These are phyloP conservation scores for Malthinus seriepunctatus DNA, from an alignment of 2,888 invertebrate genomes.

Conservation along the genomic window DNA sequence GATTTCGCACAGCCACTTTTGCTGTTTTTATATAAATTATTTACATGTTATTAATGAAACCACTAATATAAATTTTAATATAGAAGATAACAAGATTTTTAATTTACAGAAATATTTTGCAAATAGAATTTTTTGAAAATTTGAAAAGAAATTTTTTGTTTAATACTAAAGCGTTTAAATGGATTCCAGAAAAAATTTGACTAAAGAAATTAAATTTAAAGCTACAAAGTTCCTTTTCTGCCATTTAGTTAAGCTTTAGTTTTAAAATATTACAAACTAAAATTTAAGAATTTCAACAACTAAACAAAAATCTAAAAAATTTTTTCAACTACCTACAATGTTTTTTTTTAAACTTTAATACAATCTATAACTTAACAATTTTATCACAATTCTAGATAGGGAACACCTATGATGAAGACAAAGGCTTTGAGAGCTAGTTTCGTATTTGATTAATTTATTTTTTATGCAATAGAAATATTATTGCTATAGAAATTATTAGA, in stretches of 20 bases:
- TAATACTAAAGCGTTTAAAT: constrained; percentile 8
- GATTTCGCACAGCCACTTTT: too few species aligned
- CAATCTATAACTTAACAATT: constrained; percentile 14
- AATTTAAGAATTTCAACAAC: constrained; percentile 1
- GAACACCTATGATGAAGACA: background rate
- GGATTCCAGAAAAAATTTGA: constrained; percentile 1
- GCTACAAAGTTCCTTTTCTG: background rate
- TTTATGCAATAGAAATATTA: constrained; percentile 1
- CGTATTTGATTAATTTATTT: constrained; percentile 2
- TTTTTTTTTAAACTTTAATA: constrained; percentile 3
- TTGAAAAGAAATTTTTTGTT: background rate
- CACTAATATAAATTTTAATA: too few species aligned
- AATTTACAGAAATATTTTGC: background rate
- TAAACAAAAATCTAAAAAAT: background rate
- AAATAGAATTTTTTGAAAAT: too few species aligned
- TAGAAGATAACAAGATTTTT: too few species aligned
- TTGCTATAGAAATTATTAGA: constrained; percentile 6
- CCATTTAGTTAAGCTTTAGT: background rate
- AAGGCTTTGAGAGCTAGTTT: constrained; percentile 2
- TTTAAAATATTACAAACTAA: background rate
- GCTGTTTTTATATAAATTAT: background rate
- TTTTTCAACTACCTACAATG: background rate
- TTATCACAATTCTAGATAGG: constrained; percentile 19
- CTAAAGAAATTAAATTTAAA: background rate
- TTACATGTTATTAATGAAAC: background rate